Evolutionary conservation across 1,140 invertebrate genomes (phyloP).

Genomic region (Tetranychus urticae): DNA sequence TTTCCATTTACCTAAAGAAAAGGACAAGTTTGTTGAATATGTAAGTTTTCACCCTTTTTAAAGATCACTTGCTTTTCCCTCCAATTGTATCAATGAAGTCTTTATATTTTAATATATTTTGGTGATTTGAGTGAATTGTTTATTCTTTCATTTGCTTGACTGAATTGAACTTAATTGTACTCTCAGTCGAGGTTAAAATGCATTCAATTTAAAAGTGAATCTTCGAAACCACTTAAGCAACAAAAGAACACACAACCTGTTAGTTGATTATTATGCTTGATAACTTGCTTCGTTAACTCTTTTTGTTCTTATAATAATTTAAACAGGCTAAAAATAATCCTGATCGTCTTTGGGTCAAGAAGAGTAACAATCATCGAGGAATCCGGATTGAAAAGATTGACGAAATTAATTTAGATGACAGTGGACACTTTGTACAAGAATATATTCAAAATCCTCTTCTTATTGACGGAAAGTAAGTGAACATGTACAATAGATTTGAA

Average conservation of each 20-base stretch:
- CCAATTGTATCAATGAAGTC: no score
- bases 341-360: conserved; percentile 57
- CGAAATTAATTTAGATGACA: conserved; percentile 42
- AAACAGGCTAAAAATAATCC: conserved; percentile 33
- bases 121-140: no score
- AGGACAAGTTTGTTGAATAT: conserved; percentile 43
- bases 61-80: not conserved
- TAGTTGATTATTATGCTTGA: not conserved
- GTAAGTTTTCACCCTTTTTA: conserved; percentile 19
- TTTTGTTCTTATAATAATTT: conserved; percentile 1
- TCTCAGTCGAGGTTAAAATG: no score
- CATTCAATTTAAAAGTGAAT: no score
- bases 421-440: conserved; percentile 69
- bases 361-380: conserved; percentile 71
- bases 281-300: not conserved
- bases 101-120: not conserved
- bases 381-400: conserved; percentile 46
- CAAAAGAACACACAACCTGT: not conserved
- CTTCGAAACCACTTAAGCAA: no score
- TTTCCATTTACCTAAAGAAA: conserved; percentile 59
- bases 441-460: conserved; percentile 47
- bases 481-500: not conserved
- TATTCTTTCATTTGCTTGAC: no score
- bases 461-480: conserved; percentile 23
- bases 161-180: no score